Percentiles rank a stretch among this genome's conserved stretches.
phyloP scores from a whole-genome alignment of 2,888 invertebrate species.

The Andrena chrysosceles region DNA sequence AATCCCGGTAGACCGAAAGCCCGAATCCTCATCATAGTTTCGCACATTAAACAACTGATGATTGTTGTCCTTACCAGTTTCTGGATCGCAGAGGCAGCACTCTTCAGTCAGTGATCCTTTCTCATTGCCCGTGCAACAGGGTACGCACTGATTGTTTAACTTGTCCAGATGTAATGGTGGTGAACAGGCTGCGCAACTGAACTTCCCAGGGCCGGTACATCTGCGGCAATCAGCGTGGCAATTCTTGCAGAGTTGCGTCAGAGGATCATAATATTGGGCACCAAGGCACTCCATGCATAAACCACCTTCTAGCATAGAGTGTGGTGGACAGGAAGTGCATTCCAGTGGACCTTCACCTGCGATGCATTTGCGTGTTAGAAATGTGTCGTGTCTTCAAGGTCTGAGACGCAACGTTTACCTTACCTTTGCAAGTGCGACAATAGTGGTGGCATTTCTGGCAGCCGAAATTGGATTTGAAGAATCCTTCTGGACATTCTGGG shows the following conservation, averaged over 20 bases:
- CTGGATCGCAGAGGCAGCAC: slow-evolving; percentile 90
- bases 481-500: slow-evolving; percentile 94
- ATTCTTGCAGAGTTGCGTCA: slow-evolving; percentile 89
- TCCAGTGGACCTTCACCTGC: slow-evolving; percentile 90
- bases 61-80: slow-evolving; percentile 86
- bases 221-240: slow-evolving; percentile 89
- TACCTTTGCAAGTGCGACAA: slow-evolving; percentile 94
- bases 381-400: neutral
- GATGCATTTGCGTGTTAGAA: slow-evolving; percentile 35
- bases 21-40: no score
- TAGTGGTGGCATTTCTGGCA: slow-evolving; percentile 96
- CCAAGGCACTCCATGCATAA: slow-evolving; percentile 92
- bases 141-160: slow-evolving; percentile 91
- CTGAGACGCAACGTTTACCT: slow-evolving; percentile 54
- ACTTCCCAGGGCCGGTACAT: slow-evolving; percentile 90
- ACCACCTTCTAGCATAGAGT: slow-evolving; percentile 91
- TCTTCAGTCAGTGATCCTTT: slow-evolving; percentile 85
- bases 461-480: slow-evolving; percentile 92
- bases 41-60: neutral
- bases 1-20: no score
- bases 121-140: slow-evolving; percentile 88
- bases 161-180: slow-evolving; percentile 89
- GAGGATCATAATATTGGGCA: slow-evolving; percentile 90
- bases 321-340: slow-evolving; percentile 90
- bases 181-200: slow-evolving; percentile 89